Evolutionary conservation across 2,888 invertebrate species (phyloP), one percentile per base, ranked within the genome.

Genomic region (Lasius platythorax): DNA sequence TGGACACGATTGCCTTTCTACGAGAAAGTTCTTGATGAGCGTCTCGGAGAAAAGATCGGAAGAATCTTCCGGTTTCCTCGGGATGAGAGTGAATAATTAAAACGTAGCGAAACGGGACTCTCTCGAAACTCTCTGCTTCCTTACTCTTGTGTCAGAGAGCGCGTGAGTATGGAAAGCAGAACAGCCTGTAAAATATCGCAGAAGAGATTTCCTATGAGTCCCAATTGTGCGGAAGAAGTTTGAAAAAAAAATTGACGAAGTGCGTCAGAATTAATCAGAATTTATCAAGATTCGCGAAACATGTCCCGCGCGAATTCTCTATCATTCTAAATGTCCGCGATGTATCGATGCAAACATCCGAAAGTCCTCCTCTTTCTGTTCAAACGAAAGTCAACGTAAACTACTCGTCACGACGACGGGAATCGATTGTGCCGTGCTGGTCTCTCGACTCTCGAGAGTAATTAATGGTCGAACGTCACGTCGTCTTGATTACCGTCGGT

Each of bases 381-480:
- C 68, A 3, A 43, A 6, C 18, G 67, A 68, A 68, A 68, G 18
- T 68, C 33, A 50, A 68, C n/a, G 33, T 50, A 50, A 30, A 30
- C 15, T 23, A 18, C 28, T 37, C 15, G 40, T 53, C 5, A 23
- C 12, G 46, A 43, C 9, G 28, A 58, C 40, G 23, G 4, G 6
- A 76, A n/a, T 75, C 23, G n/a, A 8, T n/a, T 8, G 63, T 0
- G 37, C n/a, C 63, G 61, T 12, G 75, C 4, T 46, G 28, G 46
- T 81, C 40, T 74, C 50, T 33, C 46, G 50, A 46, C 28, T 23
- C 28, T 37, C n/a, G 53, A 50, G 23, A 37, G 18, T 81, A 81
- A 81, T 81, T 78, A 70, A 70, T 78, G 23, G 70, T 11, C 56
- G 2, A 70, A 78, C 43, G 68, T 53, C 50, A 23, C 73, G 28